These are phyloP conservation scores for Drosophila colorata DNA, from an alignment of 2,888 invertebrate genomes.

Conservation along the genomic window DNA sequence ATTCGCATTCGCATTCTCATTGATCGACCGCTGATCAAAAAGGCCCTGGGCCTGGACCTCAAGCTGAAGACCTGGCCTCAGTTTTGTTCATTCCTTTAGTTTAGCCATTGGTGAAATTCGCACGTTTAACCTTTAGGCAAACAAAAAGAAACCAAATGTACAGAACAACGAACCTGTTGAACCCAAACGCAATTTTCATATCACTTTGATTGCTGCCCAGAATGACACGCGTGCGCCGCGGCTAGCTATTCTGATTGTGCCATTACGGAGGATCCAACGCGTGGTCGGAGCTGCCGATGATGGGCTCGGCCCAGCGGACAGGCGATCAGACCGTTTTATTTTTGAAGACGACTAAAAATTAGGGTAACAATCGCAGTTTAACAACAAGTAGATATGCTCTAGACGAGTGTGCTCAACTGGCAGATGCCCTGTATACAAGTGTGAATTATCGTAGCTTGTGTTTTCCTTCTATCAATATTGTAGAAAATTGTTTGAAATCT, in stretches of 20 bases:
- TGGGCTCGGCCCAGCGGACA: slow-evolving; percentile 24
- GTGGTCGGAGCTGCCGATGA: slow-evolving; percentile 71
- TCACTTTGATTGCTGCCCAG: slow-evolving; percentile 83
- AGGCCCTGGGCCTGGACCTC: slow-evolving; percentile 26
- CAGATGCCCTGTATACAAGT: slow-evolving; percentile 17
- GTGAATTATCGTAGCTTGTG: neutral
- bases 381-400: slow-evolving; percentile 10
- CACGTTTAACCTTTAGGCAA: slow-evolving; percentile 82
- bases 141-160: slow-evolving; percentile 55
- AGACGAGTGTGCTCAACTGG: neutral
- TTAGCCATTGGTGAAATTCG: slow-evolving; percentile 79
- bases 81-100: slow-evolving; percentile 5
- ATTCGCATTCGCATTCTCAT: slow-evolving; percentile 42
- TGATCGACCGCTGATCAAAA: slow-evolving; percentile 67
- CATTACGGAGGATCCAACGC: slow-evolving; percentile 57
- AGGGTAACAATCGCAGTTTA: slow-evolving; percentile 71
- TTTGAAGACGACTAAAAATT: slow-evolving; percentile 69
- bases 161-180: slow-evolving; percentile 78
- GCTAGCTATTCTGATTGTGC: slow-evolving; percentile 64
- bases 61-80: slow-evolving; percentile 25
- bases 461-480: no score
- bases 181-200: slow-evolving; percentile 83
- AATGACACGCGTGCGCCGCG: slow-evolving; percentile 79
- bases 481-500: no score
- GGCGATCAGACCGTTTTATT: slow-evolving; percentile 58